Evolutionary conservation across 2,113 vertebrate species (phyloP), one percentile per base, ranked within the genome.

Genomic region (Talpa occidentalis): DNA sequence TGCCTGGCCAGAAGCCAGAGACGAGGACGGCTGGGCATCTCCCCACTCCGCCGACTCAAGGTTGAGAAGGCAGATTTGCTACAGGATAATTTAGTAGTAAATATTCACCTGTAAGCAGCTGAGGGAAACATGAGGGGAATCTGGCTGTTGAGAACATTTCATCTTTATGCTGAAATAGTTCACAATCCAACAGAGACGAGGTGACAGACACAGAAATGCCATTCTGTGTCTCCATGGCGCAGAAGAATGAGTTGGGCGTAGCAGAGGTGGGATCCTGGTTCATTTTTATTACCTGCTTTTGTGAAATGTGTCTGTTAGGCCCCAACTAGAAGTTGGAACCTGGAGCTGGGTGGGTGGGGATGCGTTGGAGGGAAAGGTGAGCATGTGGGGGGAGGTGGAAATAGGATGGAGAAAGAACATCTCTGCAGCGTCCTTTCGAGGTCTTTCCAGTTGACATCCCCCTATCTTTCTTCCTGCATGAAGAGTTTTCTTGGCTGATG

Each of bases 11-110:
- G 54, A 28, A 26, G 17, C 88, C 10, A 44, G 69, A 4, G 5
- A 9, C 2, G 42, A 37, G 17, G 14, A 8, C 0, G 6, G 73
- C 2, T 17, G 5, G 14, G 3, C 19, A 16, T 1, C 7, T 54
- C 44, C 28, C 8, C 3, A 21, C 6, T 6, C 28, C 15, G 73
- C 8, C 1, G 19, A 0, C 15, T 66, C 56, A 40, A 28, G 44
- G 37, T 69, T 64, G 67, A 32, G 49, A 54, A 82, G 24, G 17
- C 49, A 9, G 5, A 24, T 66, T 66, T 74, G 64, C 44, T 40
- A 0, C 8, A 7, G 8, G 40, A 21, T 15, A 40, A 35, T 32
- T 40, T 69, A 32, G 32, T 32, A 28, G 60, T 47, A 42, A 94
- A 66, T 40, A 28, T 59, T 76, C 52, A 82, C 2, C 47, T 4